These are phyloP conservation scores for Bembecia ichneumoniformis DNA, from an alignment of 2,888 invertebrate genomes.

Conservation along the genomic window DNA sequence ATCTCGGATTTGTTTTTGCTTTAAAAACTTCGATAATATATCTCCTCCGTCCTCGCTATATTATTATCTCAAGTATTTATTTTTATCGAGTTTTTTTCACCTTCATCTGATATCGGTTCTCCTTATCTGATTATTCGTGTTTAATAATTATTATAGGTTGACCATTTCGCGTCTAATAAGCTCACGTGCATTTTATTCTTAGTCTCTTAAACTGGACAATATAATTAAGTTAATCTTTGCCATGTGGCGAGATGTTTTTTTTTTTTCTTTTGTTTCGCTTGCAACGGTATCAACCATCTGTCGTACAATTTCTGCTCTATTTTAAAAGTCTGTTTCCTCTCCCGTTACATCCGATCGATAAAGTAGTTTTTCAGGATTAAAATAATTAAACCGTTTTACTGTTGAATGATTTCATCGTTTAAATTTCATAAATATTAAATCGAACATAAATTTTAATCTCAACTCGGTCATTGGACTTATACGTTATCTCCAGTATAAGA, in stretches of 20 bases:
- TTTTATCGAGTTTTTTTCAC: background rate
- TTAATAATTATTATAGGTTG: constrained; percentile 20
- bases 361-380: constrained; percentile 37
- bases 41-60: too few relatives aligned
- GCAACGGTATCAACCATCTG: constrained; percentile 45
- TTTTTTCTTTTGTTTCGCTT: constrained; percentile 33
- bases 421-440: background rate
- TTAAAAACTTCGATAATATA: too few relatives aligned
- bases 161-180: constrained; percentile 23
- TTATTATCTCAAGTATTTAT: too few relatives aligned
- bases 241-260: constrained; percentile 19
- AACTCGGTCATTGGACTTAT: constrained; percentile 64
- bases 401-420: background rate
- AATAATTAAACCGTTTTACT: background rate
- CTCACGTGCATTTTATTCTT: constrained; percentile 25
- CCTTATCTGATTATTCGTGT: background rate
- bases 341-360: constrained; percentile 57
- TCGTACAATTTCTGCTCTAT: constrained; percentile 38
- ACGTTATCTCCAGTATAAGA: constrained; percentile 45
- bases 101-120: background rate
- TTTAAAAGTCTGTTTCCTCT: constrained; percentile 48
- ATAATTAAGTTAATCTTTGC: constrained; percentile 28
- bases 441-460: constrained; percentile 4
- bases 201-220: constrained; percentile 13
- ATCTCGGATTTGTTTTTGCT: too few relatives aligned